Conservation (phyloP, 2,888 invertebrate species). For the Digitonthophagus gazella region DNA sequence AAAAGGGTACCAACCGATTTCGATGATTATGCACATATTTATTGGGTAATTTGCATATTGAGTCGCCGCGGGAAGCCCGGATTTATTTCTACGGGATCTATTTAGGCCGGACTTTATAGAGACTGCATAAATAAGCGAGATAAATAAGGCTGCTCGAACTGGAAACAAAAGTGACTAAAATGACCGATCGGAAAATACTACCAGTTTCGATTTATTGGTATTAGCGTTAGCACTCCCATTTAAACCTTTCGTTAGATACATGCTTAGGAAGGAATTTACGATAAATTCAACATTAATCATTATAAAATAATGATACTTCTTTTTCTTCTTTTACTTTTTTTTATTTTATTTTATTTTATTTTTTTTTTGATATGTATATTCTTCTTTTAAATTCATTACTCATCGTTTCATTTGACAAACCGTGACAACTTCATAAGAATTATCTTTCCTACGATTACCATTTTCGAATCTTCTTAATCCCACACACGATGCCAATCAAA, state of each 20-base stretch:
- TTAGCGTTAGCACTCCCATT: not conserved
- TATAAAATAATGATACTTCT: no score
- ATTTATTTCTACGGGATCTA: not conserved
- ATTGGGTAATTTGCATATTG: constrained; percentile 15
- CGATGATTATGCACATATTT: constrained; percentile 22
- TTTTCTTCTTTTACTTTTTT: no score
- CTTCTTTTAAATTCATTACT: no score
- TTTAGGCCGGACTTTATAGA: not conserved
- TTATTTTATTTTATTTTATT: no score
- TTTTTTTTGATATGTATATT: no score
- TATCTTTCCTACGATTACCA: not conserved
- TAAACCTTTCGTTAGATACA: no score
- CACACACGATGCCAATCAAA: constrained; percentile 9
- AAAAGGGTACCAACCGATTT: constrained; percentile 6
- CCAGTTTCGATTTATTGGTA: not conserved
- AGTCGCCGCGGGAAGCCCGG: not conserved
- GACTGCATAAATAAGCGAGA: not conserved
- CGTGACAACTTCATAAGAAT: not conserved
- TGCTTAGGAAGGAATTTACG: no score
- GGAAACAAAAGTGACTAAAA: not conserved
- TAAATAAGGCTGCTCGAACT: no score
- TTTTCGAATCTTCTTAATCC: not conserved
- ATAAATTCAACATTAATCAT: no score
- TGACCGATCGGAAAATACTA: not conserved
- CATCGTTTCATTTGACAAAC: not conserved